Evolutionary conservation across 2,797 vertebrate species (phyloP).

Genomic region (Staurois parvus): DNA sequence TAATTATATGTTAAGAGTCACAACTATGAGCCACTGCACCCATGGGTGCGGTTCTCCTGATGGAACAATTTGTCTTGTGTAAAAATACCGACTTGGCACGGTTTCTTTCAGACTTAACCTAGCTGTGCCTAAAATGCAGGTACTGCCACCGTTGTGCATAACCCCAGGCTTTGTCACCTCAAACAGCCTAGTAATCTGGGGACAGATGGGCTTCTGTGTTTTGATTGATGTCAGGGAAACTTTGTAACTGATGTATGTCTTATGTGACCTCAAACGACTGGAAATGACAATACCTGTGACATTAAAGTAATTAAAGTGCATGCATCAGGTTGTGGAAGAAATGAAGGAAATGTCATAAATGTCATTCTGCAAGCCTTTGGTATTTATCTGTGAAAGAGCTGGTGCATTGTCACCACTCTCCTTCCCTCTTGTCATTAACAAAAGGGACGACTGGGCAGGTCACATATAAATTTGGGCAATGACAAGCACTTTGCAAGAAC

Average conservation of each 20-base stretch:
- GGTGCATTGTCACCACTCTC: too few species aligned
- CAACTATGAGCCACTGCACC: slow-evolving; percentile 46
- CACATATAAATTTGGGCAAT: too few species aligned
- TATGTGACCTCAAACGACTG: not conserved
- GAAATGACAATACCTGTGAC: not conserved
- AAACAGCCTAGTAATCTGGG: not conserved
- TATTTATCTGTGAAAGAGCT: too few species aligned
- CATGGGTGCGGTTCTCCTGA: slow-evolving; percentile 57
- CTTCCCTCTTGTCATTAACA: too few species aligned
- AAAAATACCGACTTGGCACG: slow-evolving; percentile 37
- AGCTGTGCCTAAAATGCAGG: slow-evolving; percentile 9
- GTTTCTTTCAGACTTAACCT: not conserved
- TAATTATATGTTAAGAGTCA: slow-evolving; percentile 49
- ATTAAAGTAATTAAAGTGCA: not conserved
- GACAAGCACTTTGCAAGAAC: too few species aligned
- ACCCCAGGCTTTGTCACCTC: slow-evolving; percentile 12
- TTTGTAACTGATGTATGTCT: not conserved
- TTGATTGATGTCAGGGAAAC: not conserved
- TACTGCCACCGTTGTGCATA: not conserved
- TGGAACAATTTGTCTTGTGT: slow-evolving; percentile 53
- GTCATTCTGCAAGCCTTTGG: too few species aligned
- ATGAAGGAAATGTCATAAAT: not conserved
- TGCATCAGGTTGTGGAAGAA: not conserved
- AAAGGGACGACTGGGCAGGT: too few species aligned
- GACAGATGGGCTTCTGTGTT: not conserved